These are phyloP conservation scores for Halocynthia aurantium DNA, from an alignment of 23 tunicate genomes.

Conservation along the genomic window DNA sequence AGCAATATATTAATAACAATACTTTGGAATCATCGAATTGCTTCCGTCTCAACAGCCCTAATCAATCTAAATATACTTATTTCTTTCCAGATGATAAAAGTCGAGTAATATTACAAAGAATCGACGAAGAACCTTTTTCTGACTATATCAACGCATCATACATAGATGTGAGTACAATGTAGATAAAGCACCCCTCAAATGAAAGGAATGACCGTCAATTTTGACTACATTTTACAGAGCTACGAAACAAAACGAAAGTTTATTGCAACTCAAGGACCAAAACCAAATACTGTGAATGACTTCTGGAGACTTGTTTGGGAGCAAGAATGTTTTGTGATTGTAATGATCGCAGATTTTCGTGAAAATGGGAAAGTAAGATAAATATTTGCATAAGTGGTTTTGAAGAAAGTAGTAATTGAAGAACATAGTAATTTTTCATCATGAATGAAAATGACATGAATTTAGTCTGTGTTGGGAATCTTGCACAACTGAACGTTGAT, in stretches of 20 bases:
- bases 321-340: slow-evolving; percentile 55
- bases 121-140: slow-evolving; percentile 49
- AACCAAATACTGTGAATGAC: slow-evolving; percentile 67
- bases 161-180: slow-evolving; percentile 71
- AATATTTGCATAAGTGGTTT: background rate
- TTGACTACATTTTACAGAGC: slow-evolving; percentile 35
- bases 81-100: slow-evolving; percentile 55
- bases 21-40: no score
- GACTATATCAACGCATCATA: slow-evolving; percentile 93
- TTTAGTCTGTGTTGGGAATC: no score
- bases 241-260: slow-evolving; percentile 45
- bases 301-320: slow-evolving; percentile 99
- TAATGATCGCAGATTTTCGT: slow-evolving; percentile 81
- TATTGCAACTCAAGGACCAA: slow-evolving; percentile 95
- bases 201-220: background rate
- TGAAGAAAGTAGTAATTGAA: no score
- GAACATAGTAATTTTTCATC: no score
- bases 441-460: no score
- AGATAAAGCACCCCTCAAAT: background rate
- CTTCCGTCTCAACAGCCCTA: background rate
- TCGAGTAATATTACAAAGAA: slow-evolving; percentile 48
- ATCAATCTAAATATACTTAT: background rate
- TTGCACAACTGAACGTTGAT: no score
- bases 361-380: slow-evolving; percentile 68
- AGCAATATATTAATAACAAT: no score